phyloP scores from a whole-genome alignment of 2,888 invertebrate species.

The Allolobophora icterica region DNA sequence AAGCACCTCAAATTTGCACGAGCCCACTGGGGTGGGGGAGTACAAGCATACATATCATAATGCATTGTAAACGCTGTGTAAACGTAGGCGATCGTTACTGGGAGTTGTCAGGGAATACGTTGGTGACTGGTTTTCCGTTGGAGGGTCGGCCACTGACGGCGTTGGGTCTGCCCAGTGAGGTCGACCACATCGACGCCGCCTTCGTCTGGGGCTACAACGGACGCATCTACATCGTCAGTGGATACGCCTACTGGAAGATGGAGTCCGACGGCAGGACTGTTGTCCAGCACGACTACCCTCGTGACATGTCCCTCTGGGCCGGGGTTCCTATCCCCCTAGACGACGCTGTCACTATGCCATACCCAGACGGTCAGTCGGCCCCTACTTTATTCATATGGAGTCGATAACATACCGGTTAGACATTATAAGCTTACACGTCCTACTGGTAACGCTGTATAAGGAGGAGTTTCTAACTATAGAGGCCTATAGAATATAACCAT shows the following conservation, averaged over 20 bases:
- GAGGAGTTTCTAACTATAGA: no score
- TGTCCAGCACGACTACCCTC: conserved; percentile 88
- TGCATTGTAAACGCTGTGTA: no score
- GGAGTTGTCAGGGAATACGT: conserved; percentile 77
- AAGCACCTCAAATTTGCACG: no score
- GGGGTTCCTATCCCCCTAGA: conserved; percentile 89
- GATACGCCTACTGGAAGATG: conserved; percentile 52
- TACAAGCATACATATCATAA: no score
- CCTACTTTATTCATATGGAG: no score
- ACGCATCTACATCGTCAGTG: conserved; percentile 86
- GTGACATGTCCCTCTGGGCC: conserved; percentile 91
- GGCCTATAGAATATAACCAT: no score
- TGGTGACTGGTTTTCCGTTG: conserved; percentile 67
- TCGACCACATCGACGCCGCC: conserved; percentile 81
- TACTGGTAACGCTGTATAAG: no score
- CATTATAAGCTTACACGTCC: no score
- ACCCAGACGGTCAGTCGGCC: no score
- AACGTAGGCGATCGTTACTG: conserved; percentile 69
- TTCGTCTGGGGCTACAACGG: conserved; percentile 89
- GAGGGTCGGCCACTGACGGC: conserved; percentile 71
- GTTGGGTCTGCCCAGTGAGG: conserved; percentile 78
- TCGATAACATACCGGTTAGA: no score
- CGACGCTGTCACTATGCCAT: conserved; percentile 78
- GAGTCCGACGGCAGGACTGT: conserved; percentile 50
- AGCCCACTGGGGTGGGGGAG: no score